phyloP scores from a whole-genome alignment of 2,113 vertebrate genomes.

The Larimichthys polyactis region DNA sequence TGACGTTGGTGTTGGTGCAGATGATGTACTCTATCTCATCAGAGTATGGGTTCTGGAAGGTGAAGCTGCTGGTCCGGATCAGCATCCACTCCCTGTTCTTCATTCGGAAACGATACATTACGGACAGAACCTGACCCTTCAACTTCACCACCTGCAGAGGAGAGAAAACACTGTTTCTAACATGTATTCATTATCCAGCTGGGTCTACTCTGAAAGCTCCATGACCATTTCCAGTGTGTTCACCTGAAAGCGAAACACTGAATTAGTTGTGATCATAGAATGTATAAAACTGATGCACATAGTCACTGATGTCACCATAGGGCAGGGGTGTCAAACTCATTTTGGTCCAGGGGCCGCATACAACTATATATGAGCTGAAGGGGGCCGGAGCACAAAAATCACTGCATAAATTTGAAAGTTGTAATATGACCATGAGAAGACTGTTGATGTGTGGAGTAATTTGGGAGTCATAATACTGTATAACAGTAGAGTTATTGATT shows the following conservation, averaged over 20 bases:
- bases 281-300: neutral
- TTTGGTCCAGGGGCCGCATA: too few relatives aligned
- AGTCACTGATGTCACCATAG: constrained; percentile 80
- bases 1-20: constrained; percentile 99
- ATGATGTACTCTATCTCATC: constrained; percentile 99
- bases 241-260: neutral
- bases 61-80: constrained; percentile 98
- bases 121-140: constrained; percentile 97
- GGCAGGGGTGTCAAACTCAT: too few relatives aligned
- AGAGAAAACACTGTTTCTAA: neutral
- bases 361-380: too few relatives aligned
- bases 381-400: too few relatives aligned
- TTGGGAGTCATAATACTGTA: too few relatives aligned
- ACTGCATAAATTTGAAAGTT: too few relatives aligned
- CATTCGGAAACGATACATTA: constrained; percentile 99
- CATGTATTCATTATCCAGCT: neutral
- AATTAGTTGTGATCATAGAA: neutral
- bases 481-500: too few relatives aligned
- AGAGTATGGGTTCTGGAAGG: constrained; percentile 98
- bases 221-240: neutral
- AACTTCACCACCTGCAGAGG: constrained; percentile 93
- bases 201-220: neutral
- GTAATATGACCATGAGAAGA: too few relatives aligned
- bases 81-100: constrained; percentile 98
- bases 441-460: too few relatives aligned